A percentile compares a stretch with the other conserved stretches of the same genome.
Conservation (phyloP, 2,888 invertebrate species). For the Hydrotaea diabolus region DNA sequence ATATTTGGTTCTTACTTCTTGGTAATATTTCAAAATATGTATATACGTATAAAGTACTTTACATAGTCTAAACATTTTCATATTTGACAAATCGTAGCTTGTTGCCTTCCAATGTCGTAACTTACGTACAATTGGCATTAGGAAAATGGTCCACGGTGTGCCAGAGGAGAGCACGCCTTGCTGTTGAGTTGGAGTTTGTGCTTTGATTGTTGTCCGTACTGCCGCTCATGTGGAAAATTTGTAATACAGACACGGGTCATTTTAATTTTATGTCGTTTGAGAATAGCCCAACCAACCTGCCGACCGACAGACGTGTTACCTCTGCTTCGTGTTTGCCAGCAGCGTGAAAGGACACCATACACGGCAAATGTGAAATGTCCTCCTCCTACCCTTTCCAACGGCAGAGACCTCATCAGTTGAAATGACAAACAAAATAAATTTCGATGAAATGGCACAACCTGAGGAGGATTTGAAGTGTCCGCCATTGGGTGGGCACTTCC, state of each 20-base stretch:
- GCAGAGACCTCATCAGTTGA: background rate
- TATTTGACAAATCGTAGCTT: too few species aligned
- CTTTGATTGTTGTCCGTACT: conserved; percentile 63
- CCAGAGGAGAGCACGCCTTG: background rate
- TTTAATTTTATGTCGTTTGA: conserved; percentile 36
- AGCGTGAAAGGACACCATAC: conserved; percentile 1
- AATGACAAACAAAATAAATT: conserved; percentile 19
- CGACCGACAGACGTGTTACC: conserved; percentile 42
- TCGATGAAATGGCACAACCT: background rate
- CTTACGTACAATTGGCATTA: too few species aligned
- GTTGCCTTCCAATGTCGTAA: too few species aligned
- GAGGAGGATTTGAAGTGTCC: background rate
- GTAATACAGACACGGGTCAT: conserved; percentile 56
- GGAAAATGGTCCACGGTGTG: background rate
- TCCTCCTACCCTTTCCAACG: background rate
- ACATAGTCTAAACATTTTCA: too few species aligned
- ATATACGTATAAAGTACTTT: too few species aligned
- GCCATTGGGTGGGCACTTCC: background rate
- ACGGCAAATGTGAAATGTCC: conserved; percentile 16
- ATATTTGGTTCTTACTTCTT: too few species aligned
- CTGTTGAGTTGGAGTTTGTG: conserved; percentile 53
- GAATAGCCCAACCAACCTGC: conserved; percentile 21
- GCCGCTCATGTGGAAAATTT: conserved; percentile 63
- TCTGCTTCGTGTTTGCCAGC: conserved; percentile 12
- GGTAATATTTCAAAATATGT: too few species aligned